A percentile compares a stretch with the other conserved stretches of the same genome.
Evolutionary conservation across 2,888 invertebrate genomes (phyloP).

Genomic region (Macropis europaea): DNA sequence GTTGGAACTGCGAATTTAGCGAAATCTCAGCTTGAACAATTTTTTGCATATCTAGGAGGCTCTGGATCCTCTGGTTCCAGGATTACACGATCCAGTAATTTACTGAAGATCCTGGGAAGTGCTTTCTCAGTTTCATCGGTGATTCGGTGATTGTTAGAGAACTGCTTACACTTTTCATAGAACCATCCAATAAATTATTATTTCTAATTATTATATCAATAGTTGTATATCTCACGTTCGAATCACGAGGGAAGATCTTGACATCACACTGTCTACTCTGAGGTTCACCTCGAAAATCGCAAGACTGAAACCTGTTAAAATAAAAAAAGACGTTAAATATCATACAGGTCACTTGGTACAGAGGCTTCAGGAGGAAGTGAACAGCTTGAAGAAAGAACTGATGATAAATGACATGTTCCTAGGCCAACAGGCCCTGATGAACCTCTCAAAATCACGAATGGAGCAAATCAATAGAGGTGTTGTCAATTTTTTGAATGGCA

Average conservation of each 20-base stretch:
- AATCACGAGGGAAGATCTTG: slow-evolving; percentile 71
- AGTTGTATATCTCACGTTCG: slow-evolving; percentile 80
- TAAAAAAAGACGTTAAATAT: slow-evolving; percentile 53
- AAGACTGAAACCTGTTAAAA: slow-evolving; percentile 52
- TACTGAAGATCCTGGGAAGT: slow-evolving; percentile 77
- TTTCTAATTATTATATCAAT: neutral
- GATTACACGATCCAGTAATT: slow-evolving; percentile 71
- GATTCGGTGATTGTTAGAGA: slow-evolving; percentile 76
- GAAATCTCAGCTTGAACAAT: slow-evolving; percentile 78
- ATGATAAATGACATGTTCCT: slow-evolving; percentile 75
- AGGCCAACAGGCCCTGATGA: slow-evolving; percentile 72
- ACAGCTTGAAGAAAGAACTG: slow-evolving; percentile 70
- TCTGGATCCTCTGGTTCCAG: slow-evolving; percentile 54
- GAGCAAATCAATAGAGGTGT: slow-evolving; percentile 75
- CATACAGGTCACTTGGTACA: slow-evolving; percentile 65
- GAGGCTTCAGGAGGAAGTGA: slow-evolving; percentile 69
- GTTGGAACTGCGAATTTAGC: slow-evolving; percentile 78
- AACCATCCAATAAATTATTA: neutral
- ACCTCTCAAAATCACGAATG: slow-evolving; percentile 73
- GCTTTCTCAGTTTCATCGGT: slow-evolving; percentile 72
- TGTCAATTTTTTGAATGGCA: slow-evolving; percentile 74
- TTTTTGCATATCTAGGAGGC: slow-evolving; percentile 67
- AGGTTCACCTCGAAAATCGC: slow-evolving; percentile 73
- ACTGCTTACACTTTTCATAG: too few species aligned
- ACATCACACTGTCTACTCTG: slow-evolving; percentile 77